Percentiles rank a stretch among this genome's conserved stretches.
These are phyloP conservation scores for Sarcophaga subvicina DNA, from an alignment of 2,888 invertebrate genomes.

Conservation along the genomic window DNA sequence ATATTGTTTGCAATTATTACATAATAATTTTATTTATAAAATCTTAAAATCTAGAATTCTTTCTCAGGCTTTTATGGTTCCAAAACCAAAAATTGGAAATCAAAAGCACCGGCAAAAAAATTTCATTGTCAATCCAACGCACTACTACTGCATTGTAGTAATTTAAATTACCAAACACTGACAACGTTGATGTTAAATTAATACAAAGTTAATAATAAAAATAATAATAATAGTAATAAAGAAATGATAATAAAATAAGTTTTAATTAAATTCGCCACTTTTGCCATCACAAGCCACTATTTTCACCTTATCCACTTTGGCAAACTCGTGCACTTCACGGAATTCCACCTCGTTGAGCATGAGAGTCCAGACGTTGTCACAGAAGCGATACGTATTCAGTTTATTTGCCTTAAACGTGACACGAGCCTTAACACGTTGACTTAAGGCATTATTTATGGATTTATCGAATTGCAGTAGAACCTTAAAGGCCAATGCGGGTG, in stretches of 20 bases:
- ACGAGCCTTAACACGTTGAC: slow-evolving; percentile 94
- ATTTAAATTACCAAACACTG: background rate
- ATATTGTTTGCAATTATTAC: background rate
- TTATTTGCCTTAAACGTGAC: slow-evolving; percentile 96
- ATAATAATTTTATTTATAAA: background rate
- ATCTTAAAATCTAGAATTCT: background rate
- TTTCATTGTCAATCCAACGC: no score
- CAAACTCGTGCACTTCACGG: slow-evolving; percentile 95
- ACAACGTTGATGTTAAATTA: background rate
- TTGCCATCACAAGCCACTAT: slow-evolving; percentile 99
- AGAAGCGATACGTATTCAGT: slow-evolving; percentile 95
- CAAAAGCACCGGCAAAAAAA: no score
- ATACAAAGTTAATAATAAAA: slow-evolving; percentile 14
- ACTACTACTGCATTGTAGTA: no score
- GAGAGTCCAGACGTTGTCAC: slow-evolving; percentile 99
- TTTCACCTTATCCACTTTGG: slow-evolving; percentile 96
- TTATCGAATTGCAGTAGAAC: slow-evolving; percentile 98
- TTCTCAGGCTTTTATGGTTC: background rate
- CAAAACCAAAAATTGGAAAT: background rate
- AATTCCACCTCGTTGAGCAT: slow-evolving; percentile 99
- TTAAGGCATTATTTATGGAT: slow-evolving; percentile 96
- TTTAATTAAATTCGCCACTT: slow-evolving; percentile 83
- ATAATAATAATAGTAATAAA: slow-evolving; percentile 2
- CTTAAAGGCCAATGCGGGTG: slow-evolving; percentile 95
- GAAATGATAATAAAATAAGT: background rate